Evolutionary conservation across 2,888 invertebrate genomes (phyloP).

Genomic region (Melolontha melolontha): DNA sequence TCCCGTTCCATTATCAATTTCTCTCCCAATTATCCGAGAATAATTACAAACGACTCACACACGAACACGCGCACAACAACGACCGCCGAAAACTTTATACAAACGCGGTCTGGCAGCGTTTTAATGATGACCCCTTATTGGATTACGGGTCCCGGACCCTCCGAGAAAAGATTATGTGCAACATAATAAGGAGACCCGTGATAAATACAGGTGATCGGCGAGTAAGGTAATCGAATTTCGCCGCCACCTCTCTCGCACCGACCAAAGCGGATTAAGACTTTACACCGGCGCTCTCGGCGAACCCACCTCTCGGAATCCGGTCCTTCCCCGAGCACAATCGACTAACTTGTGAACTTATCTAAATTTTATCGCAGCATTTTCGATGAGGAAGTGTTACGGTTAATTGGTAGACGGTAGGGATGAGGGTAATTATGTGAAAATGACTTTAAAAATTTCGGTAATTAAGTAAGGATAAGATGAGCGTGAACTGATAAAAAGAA

Average conservation of each 20-base stretch:
- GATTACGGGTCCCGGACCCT: conserved; percentile 8
- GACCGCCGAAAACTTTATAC: conserved; percentile 6
- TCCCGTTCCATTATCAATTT: conserved; percentile 11
- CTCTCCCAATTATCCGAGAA: conserved; percentile 10
- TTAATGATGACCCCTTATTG: conserved; percentile 34
- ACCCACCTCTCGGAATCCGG: neutral
- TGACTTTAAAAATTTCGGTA: conserved; percentile 9
- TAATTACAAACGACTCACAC: conserved; percentile 1
- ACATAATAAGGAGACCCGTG: conserved; percentile 27
- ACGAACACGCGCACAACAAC: neutral
- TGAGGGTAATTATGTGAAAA: conserved; percentile 10
- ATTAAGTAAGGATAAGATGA: neutral
- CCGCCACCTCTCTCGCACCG: conserved; percentile 3
- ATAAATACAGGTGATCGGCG: conserved; percentile 32
- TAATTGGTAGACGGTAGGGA: conserved; percentile 9
- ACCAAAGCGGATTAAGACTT: conserved; percentile 26
- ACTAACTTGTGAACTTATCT: conserved; percentile 6
- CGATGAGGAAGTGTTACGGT: conserved; percentile 24
- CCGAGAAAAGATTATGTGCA: conserved; percentile 22
- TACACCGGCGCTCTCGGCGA: conserved; percentile 9
- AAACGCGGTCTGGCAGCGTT: conserved; percentile 10
- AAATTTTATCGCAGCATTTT: conserved; percentile 16
- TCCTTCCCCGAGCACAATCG: neutral
- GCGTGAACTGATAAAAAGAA: too few species aligned
- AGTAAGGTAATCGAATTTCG: conserved; percentile 27